Conservation (phyloP, 1,140 invertebrate genomes). For the Harpegnathos saltator region DNA sequence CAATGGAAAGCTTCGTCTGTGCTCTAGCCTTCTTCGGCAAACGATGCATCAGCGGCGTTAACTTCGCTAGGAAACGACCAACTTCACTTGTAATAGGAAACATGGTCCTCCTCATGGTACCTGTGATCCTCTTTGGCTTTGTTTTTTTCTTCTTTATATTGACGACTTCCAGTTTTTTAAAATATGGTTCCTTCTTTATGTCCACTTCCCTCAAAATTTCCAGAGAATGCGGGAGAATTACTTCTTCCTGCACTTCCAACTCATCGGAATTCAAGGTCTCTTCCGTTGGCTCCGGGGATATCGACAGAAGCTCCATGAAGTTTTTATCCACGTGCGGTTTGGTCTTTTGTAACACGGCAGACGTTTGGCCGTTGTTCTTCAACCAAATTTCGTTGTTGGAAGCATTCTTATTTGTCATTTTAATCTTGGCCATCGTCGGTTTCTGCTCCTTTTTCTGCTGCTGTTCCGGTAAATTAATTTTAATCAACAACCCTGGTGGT, state of each 20-base stretch:
- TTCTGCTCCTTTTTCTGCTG: conserved; percentile 52
- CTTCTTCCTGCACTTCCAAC: conserved; percentile 51
- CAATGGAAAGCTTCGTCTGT: conserved; percentile 82
- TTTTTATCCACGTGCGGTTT: conserved; percentile 58
- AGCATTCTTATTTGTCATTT: conserved; percentile 40
- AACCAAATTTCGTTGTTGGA: conserved; percentile 44
- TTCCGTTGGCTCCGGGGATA: conserved; percentile 56
- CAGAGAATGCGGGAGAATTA: conserved; percentile 47
- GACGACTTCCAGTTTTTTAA: conserved; percentile 37
- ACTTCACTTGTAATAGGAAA: conserved; percentile 83
- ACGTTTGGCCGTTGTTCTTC: conserved; percentile 57
- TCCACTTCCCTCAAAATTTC: conserved; percentile 51
- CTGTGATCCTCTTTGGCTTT: conserved; percentile 52
- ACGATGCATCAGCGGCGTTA: conserved; percentile 81
- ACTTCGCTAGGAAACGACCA: conserved; percentile 78
- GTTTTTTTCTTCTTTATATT: conserved; percentile 27
- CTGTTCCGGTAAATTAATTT: conserved; percentile 83
- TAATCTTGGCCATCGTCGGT: conserved; percentile 38
- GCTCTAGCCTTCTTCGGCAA: conserved; percentile 82
- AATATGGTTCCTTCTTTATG: conserved; percentile 62
- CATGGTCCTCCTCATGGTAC: conserved; percentile 78
- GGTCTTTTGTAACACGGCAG: conserved; percentile 2
- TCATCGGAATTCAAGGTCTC: conserved; percentile 14
- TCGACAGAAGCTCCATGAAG: conserved; percentile 62
- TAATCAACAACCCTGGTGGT: conserved; percentile 84